Percentiles rank a stretch among this genome's conserved stretches.
These are phyloP conservation scores for Poecile montanus DNA, from an alignment of 2,797 vertebrate species.

Conservation along the genomic window DNA sequence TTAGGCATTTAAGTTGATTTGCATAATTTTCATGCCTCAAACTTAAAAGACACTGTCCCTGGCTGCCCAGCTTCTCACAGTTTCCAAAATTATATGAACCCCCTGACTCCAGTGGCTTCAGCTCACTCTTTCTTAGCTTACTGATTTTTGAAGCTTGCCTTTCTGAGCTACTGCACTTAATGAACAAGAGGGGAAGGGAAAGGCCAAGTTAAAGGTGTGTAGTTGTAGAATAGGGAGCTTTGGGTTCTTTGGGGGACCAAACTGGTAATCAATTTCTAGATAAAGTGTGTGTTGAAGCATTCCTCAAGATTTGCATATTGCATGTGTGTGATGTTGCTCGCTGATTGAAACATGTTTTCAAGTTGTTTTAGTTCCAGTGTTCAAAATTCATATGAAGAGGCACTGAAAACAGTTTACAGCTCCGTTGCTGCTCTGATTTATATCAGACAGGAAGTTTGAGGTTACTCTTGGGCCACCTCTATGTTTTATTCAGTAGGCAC, in stretches of 20 bases:
- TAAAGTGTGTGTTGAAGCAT: not conserved
- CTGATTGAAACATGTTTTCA: not conserved
- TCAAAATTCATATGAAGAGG: not conserved
- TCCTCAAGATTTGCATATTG: not conserved
- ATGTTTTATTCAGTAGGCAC: conserved; percentile 31
- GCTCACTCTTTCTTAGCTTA: not conserved
- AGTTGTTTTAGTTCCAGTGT: not conserved
- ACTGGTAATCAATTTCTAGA: not conserved
- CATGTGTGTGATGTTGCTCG: fast-evolving
- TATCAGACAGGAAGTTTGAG: conserved; percentile 1
- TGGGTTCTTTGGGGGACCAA: not conserved
- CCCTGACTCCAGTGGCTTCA: not conserved
- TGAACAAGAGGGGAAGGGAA: not conserved
- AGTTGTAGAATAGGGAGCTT: not conserved
- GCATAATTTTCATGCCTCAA: not conserved
- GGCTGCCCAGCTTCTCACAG: not conserved
- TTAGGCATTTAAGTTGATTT: not conserved
- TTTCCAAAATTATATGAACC: not conserved
- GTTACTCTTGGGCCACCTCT: not conserved
- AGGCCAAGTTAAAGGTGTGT: not conserved
- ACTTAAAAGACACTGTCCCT: not conserved
- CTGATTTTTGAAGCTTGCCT: not conserved
- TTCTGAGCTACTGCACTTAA: not conserved
- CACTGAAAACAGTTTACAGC: not conserved
- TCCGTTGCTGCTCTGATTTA: not conserved